Evolutionary conservation across 2,888 invertebrate species (phyloP).

Genomic region (Diarsia brunnea): DNA sequence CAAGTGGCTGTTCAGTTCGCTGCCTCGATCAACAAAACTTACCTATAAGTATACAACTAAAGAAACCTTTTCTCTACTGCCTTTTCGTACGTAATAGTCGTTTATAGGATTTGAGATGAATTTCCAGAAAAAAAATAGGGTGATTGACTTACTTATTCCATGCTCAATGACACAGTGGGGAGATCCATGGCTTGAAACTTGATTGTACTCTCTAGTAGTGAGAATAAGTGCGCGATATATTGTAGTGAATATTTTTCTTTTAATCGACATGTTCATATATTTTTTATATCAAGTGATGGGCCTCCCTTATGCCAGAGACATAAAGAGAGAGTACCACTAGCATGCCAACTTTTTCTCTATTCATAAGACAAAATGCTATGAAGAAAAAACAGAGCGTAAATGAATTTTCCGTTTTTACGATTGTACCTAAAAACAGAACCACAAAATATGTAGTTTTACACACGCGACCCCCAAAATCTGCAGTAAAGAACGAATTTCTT

Average conservation of each 20-base stretch:
- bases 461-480: slow-evolving; percentile 68
- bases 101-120: not conserved
- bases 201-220: not conserved
- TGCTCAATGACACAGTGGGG: not conserved
- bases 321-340: slow-evolving; percentile 59
- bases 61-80: not conserved
- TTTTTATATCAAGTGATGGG: slow-evolving; percentile 53
- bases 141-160: not conserved
- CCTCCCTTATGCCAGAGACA: slow-evolving; percentile 47
- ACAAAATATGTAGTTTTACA: slow-evolving; percentile 68
- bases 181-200: not conserved
- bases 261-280: slow-evolving; percentile 54
- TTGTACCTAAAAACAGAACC: slow-evolving; percentile 65
- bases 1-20: slow-evolving; percentile 27
- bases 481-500: slow-evolving; percentile 73
- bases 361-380: slow-evolving; percentile 63
- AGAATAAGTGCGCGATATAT: slow-evolving; percentile 25
- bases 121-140: not conserved
- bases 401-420: slow-evolving; percentile 69
- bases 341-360: slow-evolving; percentile 66
- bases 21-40: slow-evolving; percentile 18
- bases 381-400: slow-evolving; percentile 66
- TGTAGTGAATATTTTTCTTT: slow-evolving; percentile 72
- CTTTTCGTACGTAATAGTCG: not conserved
- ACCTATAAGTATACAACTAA: not conserved